phyloP scores from a whole-genome alignment of 2,888 invertebrate genomes.

The Epinotia ramella region DNA sequence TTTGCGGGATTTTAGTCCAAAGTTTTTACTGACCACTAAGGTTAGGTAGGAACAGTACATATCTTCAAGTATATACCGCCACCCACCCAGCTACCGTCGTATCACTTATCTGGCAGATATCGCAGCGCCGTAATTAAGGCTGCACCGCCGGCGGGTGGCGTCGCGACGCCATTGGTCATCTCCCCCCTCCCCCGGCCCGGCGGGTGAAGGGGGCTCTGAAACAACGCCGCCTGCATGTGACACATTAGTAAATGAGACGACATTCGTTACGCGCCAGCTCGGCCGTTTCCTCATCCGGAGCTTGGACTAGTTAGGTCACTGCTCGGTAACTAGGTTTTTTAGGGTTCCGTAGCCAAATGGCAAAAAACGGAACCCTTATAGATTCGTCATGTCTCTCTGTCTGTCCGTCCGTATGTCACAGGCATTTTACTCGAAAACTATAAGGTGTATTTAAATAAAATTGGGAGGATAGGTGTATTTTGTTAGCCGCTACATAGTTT shows the following conservation, averaged over 20 bases:
- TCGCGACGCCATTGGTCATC: conserved; percentile 78
- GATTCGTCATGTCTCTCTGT: too few relatives aligned
- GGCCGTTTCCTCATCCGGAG: conserved; percentile 71
- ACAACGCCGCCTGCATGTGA: conserved; percentile 85
- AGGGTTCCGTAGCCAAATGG: too few relatives aligned
- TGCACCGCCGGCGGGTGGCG: conserved; percentile 66
- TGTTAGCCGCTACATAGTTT: too few relatives aligned
- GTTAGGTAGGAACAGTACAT: not conserved
- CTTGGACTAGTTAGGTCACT: conserved; percentile 24
- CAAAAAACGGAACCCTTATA: too few relatives aligned
- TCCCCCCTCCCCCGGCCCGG: conserved; percentile 47
- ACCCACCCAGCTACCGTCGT: conserved; percentile 24
- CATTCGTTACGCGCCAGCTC: conserved; percentile 84
- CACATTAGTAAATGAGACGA: conserved; percentile 86
- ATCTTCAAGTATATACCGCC: conserved; percentile 12
- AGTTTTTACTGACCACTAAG: not conserved
- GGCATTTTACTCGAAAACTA: too few relatives aligned
- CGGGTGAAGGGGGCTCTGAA: conserved; percentile 61
- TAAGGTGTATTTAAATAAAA: too few relatives aligned
- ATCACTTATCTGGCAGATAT: conserved; percentile 51
- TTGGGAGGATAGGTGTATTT: too few relatives aligned
- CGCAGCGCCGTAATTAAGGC: conserved; percentile 72
- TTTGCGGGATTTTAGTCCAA: not conserved
- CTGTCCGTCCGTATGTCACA: too few relatives aligned
- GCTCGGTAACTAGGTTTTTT: not conserved